Evolutionary conservation across 2,888 invertebrate genomes (phyloP).

Genomic region (Melieria crassipennis): DNA sequence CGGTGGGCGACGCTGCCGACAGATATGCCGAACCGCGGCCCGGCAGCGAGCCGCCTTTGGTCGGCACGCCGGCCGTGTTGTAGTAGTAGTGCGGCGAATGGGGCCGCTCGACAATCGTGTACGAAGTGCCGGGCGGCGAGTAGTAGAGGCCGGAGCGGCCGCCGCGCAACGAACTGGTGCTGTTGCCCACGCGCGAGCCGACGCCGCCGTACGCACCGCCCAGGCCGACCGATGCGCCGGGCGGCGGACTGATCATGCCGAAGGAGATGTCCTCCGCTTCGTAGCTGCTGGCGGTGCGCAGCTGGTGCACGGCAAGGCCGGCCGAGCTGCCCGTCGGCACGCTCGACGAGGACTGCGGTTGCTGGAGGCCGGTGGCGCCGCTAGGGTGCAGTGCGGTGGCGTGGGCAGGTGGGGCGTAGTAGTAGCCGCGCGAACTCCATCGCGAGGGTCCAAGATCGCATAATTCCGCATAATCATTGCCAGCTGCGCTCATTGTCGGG

Average conservation of each 20-base stretch:
- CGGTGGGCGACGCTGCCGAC: constrained; percentile 70
- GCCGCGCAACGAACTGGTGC: constrained; percentile 68
- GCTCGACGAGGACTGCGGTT: constrained; percentile 58
- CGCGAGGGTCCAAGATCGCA: constrained; percentile 67
- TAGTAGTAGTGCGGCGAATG: constrained; percentile 73
- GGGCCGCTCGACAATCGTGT: constrained; percentile 86
- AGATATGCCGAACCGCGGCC: constrained; percentile 75
- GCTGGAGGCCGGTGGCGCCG: constrained; percentile 44
- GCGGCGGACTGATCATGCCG: constrained; percentile 58
- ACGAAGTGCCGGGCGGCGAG: constrained; percentile 88
- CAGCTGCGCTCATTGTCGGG: constrained; percentile 67
- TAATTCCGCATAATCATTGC: constrained; percentile 67
- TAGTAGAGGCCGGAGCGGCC: constrained; percentile 80
- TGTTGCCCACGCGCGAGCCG: constrained; percentile 61
- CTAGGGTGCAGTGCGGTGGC: constrained; percentile 53
- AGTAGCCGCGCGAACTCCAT: constrained; percentile 66
- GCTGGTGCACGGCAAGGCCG: constrained; percentile 56
- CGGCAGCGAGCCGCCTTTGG: constrained; percentile 64
- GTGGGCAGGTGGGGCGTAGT: constrained; percentile 58
- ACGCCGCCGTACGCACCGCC: constrained; percentile 57
- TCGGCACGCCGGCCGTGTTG: constrained; percentile 65
- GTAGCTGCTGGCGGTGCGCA: constrained; percentile 63
- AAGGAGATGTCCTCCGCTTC: constrained; percentile 66
- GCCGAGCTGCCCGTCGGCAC: constrained; percentile 60
- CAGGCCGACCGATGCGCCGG: constrained; percentile 44